phyloP scores from a whole-genome alignment of 2,888 invertebrate species.

The Cryptophagus acutangulus region DNA sequence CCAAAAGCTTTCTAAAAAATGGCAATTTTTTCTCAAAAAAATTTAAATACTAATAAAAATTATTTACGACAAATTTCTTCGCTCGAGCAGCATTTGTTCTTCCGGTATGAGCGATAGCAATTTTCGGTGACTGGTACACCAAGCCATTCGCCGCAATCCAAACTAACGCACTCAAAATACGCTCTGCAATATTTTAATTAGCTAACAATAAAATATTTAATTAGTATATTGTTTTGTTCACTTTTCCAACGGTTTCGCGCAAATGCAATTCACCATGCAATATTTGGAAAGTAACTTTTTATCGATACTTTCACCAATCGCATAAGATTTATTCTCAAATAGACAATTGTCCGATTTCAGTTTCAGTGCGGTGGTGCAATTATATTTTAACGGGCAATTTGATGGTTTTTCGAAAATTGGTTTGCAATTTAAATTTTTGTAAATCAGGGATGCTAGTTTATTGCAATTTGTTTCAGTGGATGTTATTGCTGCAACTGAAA shows the following conservation, averaged over 20 bases:
- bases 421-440: constrained; percentile 29
- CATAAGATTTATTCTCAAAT: constrained; percentile 19
- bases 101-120: constrained; percentile 18
- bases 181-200: too few species aligned
- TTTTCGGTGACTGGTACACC: constrained; percentile 11
- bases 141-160: constrained; percentile 27
- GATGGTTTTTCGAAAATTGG: constrained; percentile 18
- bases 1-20: too few species aligned
- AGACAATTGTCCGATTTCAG: constrained; percentile 11
- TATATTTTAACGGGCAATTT: constrained; percentile 24
- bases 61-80: constrained; percentile 21
- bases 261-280: constrained; percentile 25
- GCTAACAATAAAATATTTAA: constrained; percentile 3
- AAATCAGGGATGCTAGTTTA: constrained; percentile 23
- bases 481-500: too few species aligned
- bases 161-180: constrained; percentile 25
- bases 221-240: too few species aligned
- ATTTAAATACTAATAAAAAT: too few species aligned
- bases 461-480: too few species aligned
- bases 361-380: constrained; percentile 17
- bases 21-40: too few species aligned
- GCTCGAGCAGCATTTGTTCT: constrained; percentile 19
- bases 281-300: constrained; percentile 17
- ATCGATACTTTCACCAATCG: constrained; percentile 15
- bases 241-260: too few species aligned